Conservation (phyloP, 2,113 vertebrate genomes). For the Ochotona princeps region DNA sequence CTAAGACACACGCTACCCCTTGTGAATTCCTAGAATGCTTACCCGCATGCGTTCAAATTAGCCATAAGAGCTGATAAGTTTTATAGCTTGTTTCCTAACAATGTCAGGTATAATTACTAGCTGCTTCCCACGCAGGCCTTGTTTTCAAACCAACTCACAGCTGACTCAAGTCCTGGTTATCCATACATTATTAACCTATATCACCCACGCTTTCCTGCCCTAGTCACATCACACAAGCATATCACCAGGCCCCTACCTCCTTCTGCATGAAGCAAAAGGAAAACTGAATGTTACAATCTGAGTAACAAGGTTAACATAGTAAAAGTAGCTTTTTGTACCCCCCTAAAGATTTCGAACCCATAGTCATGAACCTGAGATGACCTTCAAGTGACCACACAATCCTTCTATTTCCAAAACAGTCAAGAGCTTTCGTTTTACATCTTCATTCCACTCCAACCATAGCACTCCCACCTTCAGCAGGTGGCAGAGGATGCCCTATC, state of each 20-base stretch:
- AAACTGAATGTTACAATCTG: background rate
- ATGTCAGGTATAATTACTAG: conserved; percentile 8
- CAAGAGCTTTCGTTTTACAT: background rate
- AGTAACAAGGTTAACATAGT: background rate
- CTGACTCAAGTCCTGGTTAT: conserved; percentile 18
- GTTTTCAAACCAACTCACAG: background rate
- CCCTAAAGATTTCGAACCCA: background rate
- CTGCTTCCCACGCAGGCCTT: background rate
- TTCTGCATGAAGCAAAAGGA: background rate
- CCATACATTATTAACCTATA: background rate
- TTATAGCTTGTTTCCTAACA: conserved; percentile 63
- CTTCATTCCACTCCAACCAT: background rate
- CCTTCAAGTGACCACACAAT: background rate
- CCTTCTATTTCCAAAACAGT: background rate
- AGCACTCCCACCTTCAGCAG: background rate
- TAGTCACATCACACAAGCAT: background rate
- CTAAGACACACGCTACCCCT: background rate
- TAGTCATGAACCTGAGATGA: background rate
- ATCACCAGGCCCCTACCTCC: background rate
- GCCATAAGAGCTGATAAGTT: background rate
- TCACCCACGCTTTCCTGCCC: background rate
- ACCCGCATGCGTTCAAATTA: background rate
- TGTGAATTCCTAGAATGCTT: background rate
- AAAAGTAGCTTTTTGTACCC: background rate
- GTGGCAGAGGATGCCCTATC: background rate